A percentile compares a stretch with the other conserved stretches of the same genome.
phyloP scores from a whole-genome alignment of 2,797 vertebrate genomes.

The Tadarida brasiliensis region DNA sequence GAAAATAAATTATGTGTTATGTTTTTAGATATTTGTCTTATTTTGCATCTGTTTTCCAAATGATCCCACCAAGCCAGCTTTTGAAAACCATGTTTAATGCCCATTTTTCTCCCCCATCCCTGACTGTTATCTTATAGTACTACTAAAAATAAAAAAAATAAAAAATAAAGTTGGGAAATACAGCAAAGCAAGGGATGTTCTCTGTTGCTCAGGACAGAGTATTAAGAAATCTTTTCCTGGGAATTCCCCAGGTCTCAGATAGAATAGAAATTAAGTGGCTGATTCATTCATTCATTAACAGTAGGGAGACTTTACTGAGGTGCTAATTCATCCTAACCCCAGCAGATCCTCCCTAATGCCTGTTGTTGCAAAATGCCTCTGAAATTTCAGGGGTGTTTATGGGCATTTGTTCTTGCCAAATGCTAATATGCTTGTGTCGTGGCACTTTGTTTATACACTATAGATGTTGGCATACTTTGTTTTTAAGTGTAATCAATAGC shows the following conservation, averaged over 20 bases:
- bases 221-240: conserved; percentile 67
- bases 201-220: conserved; percentile 34
- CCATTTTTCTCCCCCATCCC: not conserved
- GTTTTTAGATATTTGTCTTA: conserved; percentile 29
- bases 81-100: not conserved
- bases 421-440: conserved; percentile 40
- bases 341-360: conserved; percentile 58
- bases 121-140: not conserved
- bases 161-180: not conserved
- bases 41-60: conserved; percentile 8
- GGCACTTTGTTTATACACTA: conserved; percentile 39
- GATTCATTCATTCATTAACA: conserved; percentile 70
- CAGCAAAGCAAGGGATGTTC: not conserved
- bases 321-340: not conserved
- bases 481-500: not conserved
- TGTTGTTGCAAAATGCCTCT: conserved; percentile 72
- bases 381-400: conserved; percentile 66
- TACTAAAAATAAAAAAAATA: not conserved
- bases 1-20: not conserved
- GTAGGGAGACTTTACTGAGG: conserved; percentile 60
- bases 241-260: conserved; percentile 70
- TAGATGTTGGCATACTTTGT: not conserved
- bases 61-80: not conserved
- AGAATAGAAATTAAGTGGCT: conserved; percentile 66
- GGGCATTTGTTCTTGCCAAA: not conserved